Evolutionary conservation across 2,113 vertebrate genomes (phyloP), one percentile per base, ranked within the genome.

Genomic region (Ailuropoda melanoleuca): DNA sequence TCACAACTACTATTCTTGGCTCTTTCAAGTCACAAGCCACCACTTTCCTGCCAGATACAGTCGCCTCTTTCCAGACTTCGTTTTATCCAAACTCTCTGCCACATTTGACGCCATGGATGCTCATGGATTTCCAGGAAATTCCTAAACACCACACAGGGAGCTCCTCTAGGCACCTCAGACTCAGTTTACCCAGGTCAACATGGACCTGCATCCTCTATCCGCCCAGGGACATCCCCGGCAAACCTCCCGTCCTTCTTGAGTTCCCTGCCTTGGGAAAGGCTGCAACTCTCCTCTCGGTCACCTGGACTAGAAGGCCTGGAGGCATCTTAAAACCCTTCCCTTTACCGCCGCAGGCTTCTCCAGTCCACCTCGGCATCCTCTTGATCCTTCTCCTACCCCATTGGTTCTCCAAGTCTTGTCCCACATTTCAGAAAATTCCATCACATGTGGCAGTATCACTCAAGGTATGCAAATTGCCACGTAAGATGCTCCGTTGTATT

Each of bases 161-260:
- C 17, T n/a, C n/a, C 43, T 4, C 50, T 10, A 29, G 6, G 29
- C 23, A 8, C 19, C 60, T 15, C 46, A 48, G 29, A 48, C 15
- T 18, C 31, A 12, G 12, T 10, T 53, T 8, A 29, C 26, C 21
- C 26, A 18, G 31, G 53, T 50, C 39, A 17, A 6, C 39, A 58
- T 19, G 23, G 46, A 8, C 72, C 82, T 39, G 64, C 64, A 26
- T 21, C 46, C 70, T 58, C 82, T 56, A n/a, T 48, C 34, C 34
- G n/a, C 21, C 4, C 4, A 2, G 8, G 39, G 24, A 2, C 10
- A 13, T 19, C n/a, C 55, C 55, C 56, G 10, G 0, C 0, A 18
- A 91, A 80, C 6, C 66, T 37, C 37, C n/a, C 18, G 8, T 43
- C 55, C 87, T 60, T 26, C 80, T n/a, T 12, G 6, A 39, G 48